phyloP scores from a whole-genome alignment of 2,888 invertebrate species.

The Brachyptera putata region DNA sequence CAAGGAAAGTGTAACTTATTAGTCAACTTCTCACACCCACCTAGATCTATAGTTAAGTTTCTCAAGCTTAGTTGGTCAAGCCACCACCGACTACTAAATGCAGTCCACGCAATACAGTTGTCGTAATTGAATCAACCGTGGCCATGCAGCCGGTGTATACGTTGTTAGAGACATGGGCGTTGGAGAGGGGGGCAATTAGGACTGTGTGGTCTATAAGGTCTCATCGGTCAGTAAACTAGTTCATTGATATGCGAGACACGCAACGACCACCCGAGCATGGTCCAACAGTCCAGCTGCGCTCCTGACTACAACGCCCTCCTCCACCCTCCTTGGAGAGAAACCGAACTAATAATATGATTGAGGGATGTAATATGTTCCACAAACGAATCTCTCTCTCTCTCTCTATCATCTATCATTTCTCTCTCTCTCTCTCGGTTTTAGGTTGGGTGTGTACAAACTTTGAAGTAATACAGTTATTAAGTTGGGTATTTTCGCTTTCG shows the following conservation, averaged over 20 bases:
- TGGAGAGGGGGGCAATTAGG: slow-evolving; percentile 8
- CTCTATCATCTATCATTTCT: no score
- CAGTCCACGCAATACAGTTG: background rate
- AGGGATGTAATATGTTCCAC: no score
- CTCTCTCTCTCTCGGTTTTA: no score
- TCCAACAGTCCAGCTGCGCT: no score
- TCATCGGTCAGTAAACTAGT: background rate
- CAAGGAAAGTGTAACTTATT: background rate
- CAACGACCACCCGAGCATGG: no score
- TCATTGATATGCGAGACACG: slow-evolving; percentile 2
- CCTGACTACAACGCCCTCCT: no score
- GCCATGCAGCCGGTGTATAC: background rate
- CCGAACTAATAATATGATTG: slow-evolving; percentile 3
- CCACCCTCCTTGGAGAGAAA: background rate
- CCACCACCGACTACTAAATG: slow-evolving; percentile 3
- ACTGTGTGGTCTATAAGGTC: slow-evolving; percentile 2
- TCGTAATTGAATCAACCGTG: slow-evolving; percentile 3
- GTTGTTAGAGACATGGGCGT: no score
- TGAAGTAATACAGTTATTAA: no score
- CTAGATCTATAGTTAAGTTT: background rate
- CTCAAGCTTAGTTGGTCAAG: background rate
- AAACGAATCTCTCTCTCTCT: no score
- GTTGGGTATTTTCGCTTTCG: no score
- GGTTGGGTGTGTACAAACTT: no score
- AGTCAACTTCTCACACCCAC: background rate